These are phyloP conservation scores for Amblyornis subalaris DNA, from an alignment of 2,113 vertebrate genomes.

Conservation along the genomic window DNA sequence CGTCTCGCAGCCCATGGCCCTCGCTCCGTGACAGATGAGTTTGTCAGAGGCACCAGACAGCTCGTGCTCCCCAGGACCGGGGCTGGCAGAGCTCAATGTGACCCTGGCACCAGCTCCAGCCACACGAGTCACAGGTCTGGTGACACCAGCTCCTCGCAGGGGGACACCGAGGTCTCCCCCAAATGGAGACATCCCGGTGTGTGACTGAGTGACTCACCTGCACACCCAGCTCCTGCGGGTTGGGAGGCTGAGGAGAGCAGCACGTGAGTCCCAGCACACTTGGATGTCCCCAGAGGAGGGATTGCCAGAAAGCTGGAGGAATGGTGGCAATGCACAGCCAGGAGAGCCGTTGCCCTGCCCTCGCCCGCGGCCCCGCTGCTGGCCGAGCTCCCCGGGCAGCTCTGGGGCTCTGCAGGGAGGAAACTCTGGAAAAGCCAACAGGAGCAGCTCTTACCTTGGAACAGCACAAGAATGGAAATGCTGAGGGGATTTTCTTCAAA, in stretches of 20 bases:
- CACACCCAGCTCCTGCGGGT: rapidly evolving
- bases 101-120: not conserved
- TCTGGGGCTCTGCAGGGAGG: rapidly evolving
- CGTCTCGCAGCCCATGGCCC: conserved; percentile 18
- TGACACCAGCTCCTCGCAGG: not conserved
- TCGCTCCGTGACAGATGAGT: conserved; percentile 64
- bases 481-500: not conserved
- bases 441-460: not conserved
- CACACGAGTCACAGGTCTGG: not conserved
- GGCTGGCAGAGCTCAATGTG: not conserved
- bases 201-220: not conserved
- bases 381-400: not conserved
- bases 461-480: not conserved
- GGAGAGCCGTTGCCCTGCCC: not conserved
- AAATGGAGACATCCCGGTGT: rapidly evolving
- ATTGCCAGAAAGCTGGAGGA: not conserved
- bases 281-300: not conserved
- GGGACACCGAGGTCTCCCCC: not conserved
- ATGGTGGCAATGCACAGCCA: rapidly evolving
- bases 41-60: conserved; percentile 41
- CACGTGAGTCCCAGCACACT: rapidly evolving
- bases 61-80: not conserved
- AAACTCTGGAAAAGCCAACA: rapidly evolving
- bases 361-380: not conserved
- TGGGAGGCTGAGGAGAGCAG: rapidly evolving